A percentile compares a stretch with the other conserved stretches of the same genome.
Conservation (phyloP, 1,140 invertebrate genomes). For the Ruditapes philippinarum region DNA sequence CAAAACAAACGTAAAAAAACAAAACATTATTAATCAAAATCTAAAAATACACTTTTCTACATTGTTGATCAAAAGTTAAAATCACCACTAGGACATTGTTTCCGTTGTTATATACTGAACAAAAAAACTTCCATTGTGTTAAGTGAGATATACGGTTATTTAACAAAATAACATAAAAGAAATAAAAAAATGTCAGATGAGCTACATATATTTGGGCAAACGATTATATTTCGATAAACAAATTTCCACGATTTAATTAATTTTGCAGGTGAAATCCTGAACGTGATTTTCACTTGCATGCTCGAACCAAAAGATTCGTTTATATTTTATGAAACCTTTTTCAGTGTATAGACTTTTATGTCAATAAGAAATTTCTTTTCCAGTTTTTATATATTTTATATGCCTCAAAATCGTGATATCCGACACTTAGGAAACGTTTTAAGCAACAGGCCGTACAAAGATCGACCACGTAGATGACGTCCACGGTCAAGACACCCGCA, state of each 20-base stretch:
- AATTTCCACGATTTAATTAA: neutral
- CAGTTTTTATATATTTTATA: neutral
- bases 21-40: too few species aligned
- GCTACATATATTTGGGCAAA: neutral
- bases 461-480: neutral
- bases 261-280: neutral
- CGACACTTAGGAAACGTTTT: neutral
- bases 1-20: too few species aligned
- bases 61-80: too few species aligned
- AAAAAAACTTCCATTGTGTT: too few species aligned
- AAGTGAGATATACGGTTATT: too few species aligned
- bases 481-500: neutral
- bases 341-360: neutral
- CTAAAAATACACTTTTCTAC: too few species aligned
- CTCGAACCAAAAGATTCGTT: neutral
- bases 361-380: neutral
- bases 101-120: too few species aligned
- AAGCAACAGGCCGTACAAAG: neutral
- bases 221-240: neutral
- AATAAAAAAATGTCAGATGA: neutral
- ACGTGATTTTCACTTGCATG: constrained; percentile 8
- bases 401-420: neutral
- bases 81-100: too few species aligned
- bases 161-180: too few species aligned
- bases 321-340: neutral